Percentiles rank a stretch among this genome's conserved stretches.
phyloP scores from a whole-genome alignment of 2,888 invertebrate species.

The Silvanus unidentatus region DNA sequence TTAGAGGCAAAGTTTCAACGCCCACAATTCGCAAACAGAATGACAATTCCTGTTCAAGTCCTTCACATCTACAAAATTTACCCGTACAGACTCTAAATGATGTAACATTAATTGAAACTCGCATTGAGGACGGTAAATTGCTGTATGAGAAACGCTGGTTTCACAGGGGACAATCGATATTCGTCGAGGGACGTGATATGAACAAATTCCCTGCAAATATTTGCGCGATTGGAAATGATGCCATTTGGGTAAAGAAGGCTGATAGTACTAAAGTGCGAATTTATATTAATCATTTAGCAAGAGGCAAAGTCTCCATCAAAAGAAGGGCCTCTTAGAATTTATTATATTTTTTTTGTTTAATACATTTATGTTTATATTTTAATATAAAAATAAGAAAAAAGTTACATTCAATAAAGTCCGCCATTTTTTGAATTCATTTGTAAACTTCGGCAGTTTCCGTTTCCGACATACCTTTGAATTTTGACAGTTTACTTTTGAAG shows the following conservation, averaged over 20 bases:
- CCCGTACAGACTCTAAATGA: constrained; percentile 25
- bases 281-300: constrained; percentile 74
- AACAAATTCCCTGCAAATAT: constrained; percentile 83
- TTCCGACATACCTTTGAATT: too few relatives aligned
- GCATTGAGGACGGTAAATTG: constrained; percentile 91
- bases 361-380: too few relatives aligned
- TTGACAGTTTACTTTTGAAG: too few relatives aligned
- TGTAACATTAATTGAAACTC: constrained; percentile 63
- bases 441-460: too few relatives aligned
- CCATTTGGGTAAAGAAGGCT: constrained; percentile 88
- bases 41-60: constrained; percentile 42
- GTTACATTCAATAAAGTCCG: too few relatives aligned
- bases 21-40: constrained; percentile 54
- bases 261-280: constrained; percentile 79
- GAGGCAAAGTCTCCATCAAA: constrained; percentile 84
- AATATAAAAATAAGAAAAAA: too few relatives aligned
- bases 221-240: constrained; percentile 84
- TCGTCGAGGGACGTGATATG: constrained; percentile 82
- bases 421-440: too few relatives aligned
- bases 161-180: constrained; percentile 89
- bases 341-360: constrained; percentile 5
- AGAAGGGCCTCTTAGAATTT: constrained; percentile 66
- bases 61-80: constrained; percentile 38
- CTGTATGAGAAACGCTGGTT: constrained; percentile 93
- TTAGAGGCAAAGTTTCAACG: constrained; percentile 52